Evolutionary conservation across 2,888 invertebrate species (phyloP), one percentile per base, ranked within the genome.

Genomic region (Aphodius sticticus): DNA sequence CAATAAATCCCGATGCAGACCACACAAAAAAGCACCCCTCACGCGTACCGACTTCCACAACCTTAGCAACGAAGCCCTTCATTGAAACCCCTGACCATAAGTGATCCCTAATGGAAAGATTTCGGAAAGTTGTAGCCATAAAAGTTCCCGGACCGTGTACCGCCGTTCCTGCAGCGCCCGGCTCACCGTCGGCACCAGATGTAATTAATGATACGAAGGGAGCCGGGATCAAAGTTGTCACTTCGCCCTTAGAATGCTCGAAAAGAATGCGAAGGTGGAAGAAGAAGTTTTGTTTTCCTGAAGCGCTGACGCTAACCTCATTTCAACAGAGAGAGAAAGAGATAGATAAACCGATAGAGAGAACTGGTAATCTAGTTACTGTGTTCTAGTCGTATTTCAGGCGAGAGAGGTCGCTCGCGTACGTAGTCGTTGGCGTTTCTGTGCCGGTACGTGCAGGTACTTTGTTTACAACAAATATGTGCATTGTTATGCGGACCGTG

Each of bases 381-480:
- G 74, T 37, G n/a, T n/a, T 71, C 71, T 16, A 35, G 71, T 37
- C 35, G 74, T 74, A 74, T 74, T 36, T 74, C 74, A 74, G 36
- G 7, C 74, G 26, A n/a, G 74, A n/a, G 6, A 37, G 36, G 74
- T 35, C 36, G 36, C 26, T n/a, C 26, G 6, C 9, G 72, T 16
- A 26, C 36, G 36, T 69, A 1, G 74, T 53, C 53, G 53, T 26
- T 16, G 14, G 71, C 16, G 71, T 26, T 35, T 71, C 71, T 16
- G 71, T 71, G 16, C 74, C 74, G 74, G 74, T 53, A 74, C 74
- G 74, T 74, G 36, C 26, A 35, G 37, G 74, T 37, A 74, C 74
- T 74, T 74, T 74, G 74, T 74, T 74, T 74, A 74, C 74, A 74
- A 74, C 74, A 74, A 74, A 74, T 74, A 74, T 74, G 74, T 74